These are phyloP conservation scores for Philypnodon macrostomus DNA, from an alignment of 2,797 vertebrate genomes.

Conservation along the genomic window DNA sequence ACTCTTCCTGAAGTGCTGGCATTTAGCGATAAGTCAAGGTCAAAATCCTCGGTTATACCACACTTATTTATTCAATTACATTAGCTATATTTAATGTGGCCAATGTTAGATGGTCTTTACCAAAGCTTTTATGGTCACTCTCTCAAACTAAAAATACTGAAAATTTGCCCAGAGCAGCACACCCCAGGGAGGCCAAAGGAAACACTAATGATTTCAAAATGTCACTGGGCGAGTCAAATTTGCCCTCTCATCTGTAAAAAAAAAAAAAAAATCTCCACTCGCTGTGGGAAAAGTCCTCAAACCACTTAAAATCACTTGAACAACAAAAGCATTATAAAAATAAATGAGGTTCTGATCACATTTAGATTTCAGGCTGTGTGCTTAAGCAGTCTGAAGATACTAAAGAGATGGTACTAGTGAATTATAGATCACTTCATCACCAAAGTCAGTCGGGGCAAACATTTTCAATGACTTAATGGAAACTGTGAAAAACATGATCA, in stretches of 20 bases:
- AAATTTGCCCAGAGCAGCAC: constrained; percentile 22
- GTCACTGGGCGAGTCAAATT: constrained; percentile 48
- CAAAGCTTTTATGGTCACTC: constrained; percentile 11
- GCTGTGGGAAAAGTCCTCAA: constrained; percentile 9
- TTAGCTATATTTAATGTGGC: constrained; percentile 53
- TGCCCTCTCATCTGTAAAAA: constrained; percentile 30
- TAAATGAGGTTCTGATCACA: background rate
- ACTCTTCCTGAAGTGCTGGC: constrained; percentile 54
- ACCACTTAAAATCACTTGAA: constrained; percentile 19
- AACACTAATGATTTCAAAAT: constrained; percentile 56
- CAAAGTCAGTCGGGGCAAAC: background rate
- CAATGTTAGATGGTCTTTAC: constrained; percentile 43
- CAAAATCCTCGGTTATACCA: constrained; percentile 54
- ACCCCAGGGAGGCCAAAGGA: constrained; percentile 25
- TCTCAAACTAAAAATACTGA: constrained; percentile 13
- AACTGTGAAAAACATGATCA: constrained; percentile 4
- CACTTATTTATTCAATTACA: constrained; percentile 64
- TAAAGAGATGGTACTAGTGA: background rate
- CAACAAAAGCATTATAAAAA: constrained; percentile 3
- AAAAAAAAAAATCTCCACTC: constrained; percentile 39
- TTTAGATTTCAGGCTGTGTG: background rate
- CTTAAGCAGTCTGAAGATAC: background rate
- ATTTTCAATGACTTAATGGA: background rate
- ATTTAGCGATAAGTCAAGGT: constrained; percentile 71
- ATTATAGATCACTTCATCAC: background rate